phyloP scores from a whole-genome alignment of 2,797 vertebrate genomes.

The Coluber constrictor region DNA sequence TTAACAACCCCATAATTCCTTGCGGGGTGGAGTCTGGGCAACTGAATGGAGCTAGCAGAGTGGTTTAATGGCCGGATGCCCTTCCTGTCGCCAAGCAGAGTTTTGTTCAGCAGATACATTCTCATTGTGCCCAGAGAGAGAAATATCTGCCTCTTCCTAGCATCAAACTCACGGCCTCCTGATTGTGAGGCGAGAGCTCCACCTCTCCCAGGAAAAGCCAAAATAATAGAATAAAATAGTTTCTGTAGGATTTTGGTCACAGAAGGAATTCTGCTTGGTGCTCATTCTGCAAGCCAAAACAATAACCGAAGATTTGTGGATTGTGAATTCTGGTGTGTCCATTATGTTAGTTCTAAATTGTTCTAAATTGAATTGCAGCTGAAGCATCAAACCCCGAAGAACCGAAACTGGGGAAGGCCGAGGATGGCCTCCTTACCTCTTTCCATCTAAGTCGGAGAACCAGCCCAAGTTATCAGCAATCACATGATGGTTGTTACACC shows the following conservation, averaged over 20 bases:
- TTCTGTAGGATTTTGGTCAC: not conserved
- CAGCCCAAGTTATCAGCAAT: conserved; percentile 93
- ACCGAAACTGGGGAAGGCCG: rapidly evolving
- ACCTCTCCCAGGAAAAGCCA: not conserved
- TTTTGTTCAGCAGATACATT: no score
- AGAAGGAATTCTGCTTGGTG: not conserved
- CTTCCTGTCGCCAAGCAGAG: no score
- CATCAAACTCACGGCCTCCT: no score
- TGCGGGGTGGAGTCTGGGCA: no score
- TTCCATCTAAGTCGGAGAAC: conserved; percentile 92
- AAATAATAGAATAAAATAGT: not conserved
- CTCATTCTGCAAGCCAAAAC: not conserved
- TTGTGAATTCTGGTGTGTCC: not conserved
- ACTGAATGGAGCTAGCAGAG: no score
- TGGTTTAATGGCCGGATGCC: no score
- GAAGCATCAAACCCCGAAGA: rapidly evolving
- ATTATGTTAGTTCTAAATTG: no score
- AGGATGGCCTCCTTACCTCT: conserved; percentile 72
- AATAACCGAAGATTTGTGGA: not conserved
- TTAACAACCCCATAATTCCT: no score
- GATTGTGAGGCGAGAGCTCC: no score
- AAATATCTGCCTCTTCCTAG: no score
- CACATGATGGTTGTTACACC: conserved; percentile 88
- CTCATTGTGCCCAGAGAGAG: no score
- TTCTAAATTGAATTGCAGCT: not conserved